These are phyloP conservation scores for Luffia ferchaultella DNA, from an alignment of 2,888 invertebrate genomes.

Conservation along the genomic window DNA sequence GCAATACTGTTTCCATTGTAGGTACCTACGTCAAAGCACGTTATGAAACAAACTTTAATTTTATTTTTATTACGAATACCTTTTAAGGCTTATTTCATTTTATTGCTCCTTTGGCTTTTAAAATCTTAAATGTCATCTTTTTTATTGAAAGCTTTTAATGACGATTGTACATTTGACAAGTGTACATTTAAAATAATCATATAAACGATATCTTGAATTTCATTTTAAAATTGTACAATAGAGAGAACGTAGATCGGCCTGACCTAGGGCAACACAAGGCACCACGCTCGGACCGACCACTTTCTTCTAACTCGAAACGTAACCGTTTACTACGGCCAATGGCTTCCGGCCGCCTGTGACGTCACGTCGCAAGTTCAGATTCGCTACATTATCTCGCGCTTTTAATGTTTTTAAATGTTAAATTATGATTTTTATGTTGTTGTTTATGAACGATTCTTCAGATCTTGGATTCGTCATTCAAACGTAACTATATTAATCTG, in stretches of 20 bases:
- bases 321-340: constrained; percentile 58
- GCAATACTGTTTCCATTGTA: too few species aligned
- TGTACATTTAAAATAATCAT: too few species aligned
- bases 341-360: constrained; percentile 65
- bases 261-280: constrained; percentile 46
- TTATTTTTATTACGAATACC: background rate
- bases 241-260: too few species aligned
- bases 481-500: too few species aligned
- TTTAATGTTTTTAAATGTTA: too few species aligned
- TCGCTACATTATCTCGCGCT: too few species aligned
- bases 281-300: constrained; percentile 27
- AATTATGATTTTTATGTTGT: too few species aligned
- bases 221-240: too few species aligned
- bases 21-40: too few species aligned
- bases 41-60: background rate
- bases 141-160: background rate
- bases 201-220: too few species aligned
- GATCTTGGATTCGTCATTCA: too few species aligned
- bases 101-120: background rate
- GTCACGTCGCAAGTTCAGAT: constrained; percentile 47
- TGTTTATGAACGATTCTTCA: too few species aligned
- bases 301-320: constrained; percentile 63
- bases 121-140: background rate
- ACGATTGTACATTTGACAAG: background rate
- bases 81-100: background rate